Conservation (phyloP, 2,113 vertebrate genomes). For the Boulengeromyrus knoepffleri region DNA sequence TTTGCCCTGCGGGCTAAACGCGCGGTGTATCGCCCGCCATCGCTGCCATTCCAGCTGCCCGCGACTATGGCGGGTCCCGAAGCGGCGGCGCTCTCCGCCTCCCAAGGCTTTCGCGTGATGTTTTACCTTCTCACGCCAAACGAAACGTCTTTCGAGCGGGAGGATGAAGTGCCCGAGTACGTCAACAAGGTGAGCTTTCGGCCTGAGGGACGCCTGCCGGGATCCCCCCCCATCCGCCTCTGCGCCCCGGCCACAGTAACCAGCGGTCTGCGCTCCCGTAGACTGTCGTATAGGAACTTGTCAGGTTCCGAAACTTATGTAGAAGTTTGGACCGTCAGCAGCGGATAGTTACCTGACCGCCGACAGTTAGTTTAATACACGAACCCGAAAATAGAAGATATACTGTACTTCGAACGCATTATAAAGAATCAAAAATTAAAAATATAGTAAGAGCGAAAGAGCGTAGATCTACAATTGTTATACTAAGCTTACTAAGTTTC, state of each 20-base stretch:
- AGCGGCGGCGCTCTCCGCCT: constrained; percentile 27
- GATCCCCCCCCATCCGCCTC: too few relatives aligned
- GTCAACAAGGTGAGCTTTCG: constrained; percentile 68
- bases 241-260: neutral
- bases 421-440: neutral
- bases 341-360: neutral
- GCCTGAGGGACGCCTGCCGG: neutral
- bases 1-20: neutral
- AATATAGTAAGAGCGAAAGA: neutral
- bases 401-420: neutral
- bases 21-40: neutral
- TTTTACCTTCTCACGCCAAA: constrained; percentile 70
- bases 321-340: neutral
- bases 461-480: neutral
- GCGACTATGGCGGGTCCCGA: neutral
- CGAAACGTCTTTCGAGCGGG: constrained; percentile 66
- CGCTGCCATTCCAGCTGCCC: neutral
- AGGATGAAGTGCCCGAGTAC: constrained; percentile 76
- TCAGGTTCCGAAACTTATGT: neutral
- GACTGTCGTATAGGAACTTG: neutral
- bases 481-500: neutral
- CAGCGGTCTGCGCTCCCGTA: neutral
- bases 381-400: neutral
- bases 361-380: neutral
- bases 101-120: constrained; percentile 58